Base-by-base conservation (phyloP, 2,113 vertebrate genomes). In the Etia nguti region DNA sequence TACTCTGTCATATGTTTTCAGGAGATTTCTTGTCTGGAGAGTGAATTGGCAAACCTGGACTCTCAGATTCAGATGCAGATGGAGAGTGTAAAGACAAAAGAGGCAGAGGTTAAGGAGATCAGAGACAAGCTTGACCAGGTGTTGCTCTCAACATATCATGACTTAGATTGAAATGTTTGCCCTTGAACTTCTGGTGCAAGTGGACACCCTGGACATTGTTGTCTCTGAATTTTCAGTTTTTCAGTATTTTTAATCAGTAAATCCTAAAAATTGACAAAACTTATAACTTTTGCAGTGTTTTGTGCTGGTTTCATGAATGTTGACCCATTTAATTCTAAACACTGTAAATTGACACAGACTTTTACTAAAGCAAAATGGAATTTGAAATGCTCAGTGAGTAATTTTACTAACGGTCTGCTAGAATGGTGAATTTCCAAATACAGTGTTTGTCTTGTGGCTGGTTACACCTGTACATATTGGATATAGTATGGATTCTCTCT, bases 21-120 rank as follows among this genome's bases (percentile, higher is more conserved):
- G 99, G 98, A 99, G 81, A 97, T 97, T 90, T 99, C 98, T 79
- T 97, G 95, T 88, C 89, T 98, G 90, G 95, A 98, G 89, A 99
- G 97, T 85, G 97, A 98, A 87, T 84, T 97, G 10, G 68, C 96
- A 55, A 99, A 99, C 92, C 93, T 96, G 75, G 94, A 97, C 8
- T 97, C 96, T 57, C 95, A 97, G 22, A 83, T 97, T 86, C 82
- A 94, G 15, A 96, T 98, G 96, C 92, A 98, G 91, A 95, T 92
- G 46, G 93, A 96, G 88, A 96, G 77, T 80, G 3, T 97, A 68
- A 89, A 96, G 77, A 87, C 84, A 41, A 97, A 96, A 68, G 95
- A 96, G 57, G 83, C 4, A 59, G 91, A 96, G 91, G 97, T 97
- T 24, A 88, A 92, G 88, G 94, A 83, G 18, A 90, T 97, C 38